phyloP scores from a whole-genome alignment of 2,113 vertebrate species.

The Rostratula benghalensis region DNA sequence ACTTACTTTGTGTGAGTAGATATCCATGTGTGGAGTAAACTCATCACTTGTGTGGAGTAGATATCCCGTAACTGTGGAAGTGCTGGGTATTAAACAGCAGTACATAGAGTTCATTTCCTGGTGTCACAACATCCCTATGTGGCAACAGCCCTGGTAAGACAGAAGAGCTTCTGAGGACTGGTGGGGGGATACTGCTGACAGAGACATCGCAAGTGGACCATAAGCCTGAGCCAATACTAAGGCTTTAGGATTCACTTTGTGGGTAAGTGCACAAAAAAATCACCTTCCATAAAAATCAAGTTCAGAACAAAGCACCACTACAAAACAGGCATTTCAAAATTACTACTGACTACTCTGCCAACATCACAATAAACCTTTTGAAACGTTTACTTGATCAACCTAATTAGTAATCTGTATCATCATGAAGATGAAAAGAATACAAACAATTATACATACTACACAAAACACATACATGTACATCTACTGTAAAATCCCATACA shows the following conservation, averaged over 20 bases:
- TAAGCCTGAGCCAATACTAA: not conserved
- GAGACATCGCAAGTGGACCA: not conserved
- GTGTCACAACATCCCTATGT: not conserved
- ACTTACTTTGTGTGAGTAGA: not conserved
- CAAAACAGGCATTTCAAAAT: slow-evolving; percentile 53
- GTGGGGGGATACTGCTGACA: not conserved
- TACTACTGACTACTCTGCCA: slow-evolving; percentile 41
- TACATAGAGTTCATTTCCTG: not conserved
- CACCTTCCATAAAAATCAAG: slow-evolving; percentile 25
- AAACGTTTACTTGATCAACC: slow-evolving; percentile 62
- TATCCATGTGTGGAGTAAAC: too few species aligned
- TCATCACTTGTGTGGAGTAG: not conserved
- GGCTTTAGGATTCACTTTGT: not conserved
- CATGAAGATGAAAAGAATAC: not conserved
- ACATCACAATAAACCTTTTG: slow-evolving; percentile 20
- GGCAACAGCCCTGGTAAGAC: not conserved
- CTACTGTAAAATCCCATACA: slow-evolving; percentile 41
- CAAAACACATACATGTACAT: not conserved
- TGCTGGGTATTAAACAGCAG: not conserved
- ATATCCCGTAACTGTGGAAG: not conserved
- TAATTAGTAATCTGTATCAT: slow-evolving; percentile 61
- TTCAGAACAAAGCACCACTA: slow-evolving; percentile 29
- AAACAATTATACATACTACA: not conserved
- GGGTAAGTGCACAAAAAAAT: not conserved
- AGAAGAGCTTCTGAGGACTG: not conserved